A percentile compares a stretch with the other conserved stretches of the same genome.
Conservation (phyloP, 1,140 invertebrate genomes). For the Drosophila pallidifrons region DNA sequence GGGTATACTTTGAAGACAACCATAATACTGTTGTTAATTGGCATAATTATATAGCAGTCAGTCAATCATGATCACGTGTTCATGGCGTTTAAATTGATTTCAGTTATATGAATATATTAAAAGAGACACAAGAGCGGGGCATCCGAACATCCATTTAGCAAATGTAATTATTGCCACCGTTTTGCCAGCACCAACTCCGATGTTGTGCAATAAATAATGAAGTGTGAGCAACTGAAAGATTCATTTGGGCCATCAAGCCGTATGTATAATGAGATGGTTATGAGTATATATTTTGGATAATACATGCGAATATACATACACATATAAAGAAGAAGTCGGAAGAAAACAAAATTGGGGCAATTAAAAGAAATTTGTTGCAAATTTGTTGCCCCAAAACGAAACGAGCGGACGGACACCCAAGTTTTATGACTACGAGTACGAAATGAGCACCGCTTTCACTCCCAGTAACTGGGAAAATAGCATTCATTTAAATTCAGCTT, state of each 20-base stretch:
- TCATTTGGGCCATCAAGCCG: constrained; percentile 10
- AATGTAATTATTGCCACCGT: constrained; percentile 72
- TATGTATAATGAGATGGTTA: constrained; percentile 11
- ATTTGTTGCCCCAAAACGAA: constrained; percentile 34
- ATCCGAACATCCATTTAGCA: constrained; percentile 63
- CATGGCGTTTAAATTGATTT: constrained; percentile 10
- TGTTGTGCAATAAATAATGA: constrained; percentile 68
- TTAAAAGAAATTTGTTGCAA: constrained; percentile 61
- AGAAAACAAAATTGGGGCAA: constrained; percentile 48
- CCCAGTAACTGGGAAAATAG: constrained; percentile 31
- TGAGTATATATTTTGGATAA: background rate
- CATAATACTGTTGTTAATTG: constrained; percentile 56
- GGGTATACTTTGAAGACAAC: background rate
- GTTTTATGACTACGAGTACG: constrained; percentile 31
- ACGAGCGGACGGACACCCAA: constrained; percentile 2
- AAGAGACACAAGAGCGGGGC: constrained; percentile 7
- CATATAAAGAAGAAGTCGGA: constrained; percentile 4
- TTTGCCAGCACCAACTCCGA: constrained; percentile 11
- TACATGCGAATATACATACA: background rate
- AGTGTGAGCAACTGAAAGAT: constrained; percentile 23
- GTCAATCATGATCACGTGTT: constrained; percentile 65
- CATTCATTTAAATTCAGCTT: constrained; percentile 28
- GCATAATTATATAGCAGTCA: constrained; percentile 51
- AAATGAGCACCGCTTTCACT: constrained; percentile 68
- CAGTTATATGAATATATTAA: background rate